These are phyloP conservation scores for Liposcelis brunnea DNA, from an alignment of 2,888 invertebrate genomes.

Conservation along the genomic window DNA sequence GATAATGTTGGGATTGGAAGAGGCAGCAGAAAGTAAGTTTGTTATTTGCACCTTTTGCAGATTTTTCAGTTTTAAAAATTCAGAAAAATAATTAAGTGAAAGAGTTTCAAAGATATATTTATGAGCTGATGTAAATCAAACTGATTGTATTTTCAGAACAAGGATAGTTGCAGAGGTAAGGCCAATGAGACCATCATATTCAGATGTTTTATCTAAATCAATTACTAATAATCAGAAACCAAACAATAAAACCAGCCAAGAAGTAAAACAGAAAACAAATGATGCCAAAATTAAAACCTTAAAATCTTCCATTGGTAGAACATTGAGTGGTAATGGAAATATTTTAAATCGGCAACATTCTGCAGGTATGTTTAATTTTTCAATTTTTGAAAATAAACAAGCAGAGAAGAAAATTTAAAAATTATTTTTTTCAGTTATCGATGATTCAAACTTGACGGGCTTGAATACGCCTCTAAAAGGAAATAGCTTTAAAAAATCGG, in stretches of 20 bases:
- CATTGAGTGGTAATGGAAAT: constrained; percentile 4
- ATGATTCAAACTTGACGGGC: constrained; percentile 1
- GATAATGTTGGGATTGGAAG: no score
- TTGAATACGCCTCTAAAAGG: constrained; percentile 10
- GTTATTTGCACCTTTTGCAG: no score
- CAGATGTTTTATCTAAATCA: constrained; percentile 61
- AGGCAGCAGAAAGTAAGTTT: no score
- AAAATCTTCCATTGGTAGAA: constrained; percentile 26
- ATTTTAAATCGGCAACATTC: neutral
- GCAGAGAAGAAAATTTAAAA: constrained; percentile 9
- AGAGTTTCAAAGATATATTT: no score
- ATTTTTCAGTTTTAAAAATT: no score
- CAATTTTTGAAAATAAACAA: constrained; percentile 8
- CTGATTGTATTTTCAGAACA: no score
- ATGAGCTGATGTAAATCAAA: no score
- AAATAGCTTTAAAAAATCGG: constrained; percentile 7
- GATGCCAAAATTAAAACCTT: constrained; percentile 10
- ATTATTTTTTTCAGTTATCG: neutral
- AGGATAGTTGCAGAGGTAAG: constrained; percentile 63
- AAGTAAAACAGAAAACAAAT: constrained; percentile 10
- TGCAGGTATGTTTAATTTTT: neutral
- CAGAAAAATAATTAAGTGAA: constrained; percentile 11
- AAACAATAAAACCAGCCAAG: constrained; percentile 17
- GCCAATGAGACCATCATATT: constrained; percentile 73
- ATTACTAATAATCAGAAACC: constrained; percentile 22